Percentiles rank a stretch among this genome's conserved stretches.
Evolutionary conservation across 30 jellyfish, hydroid and myxozoan species (phyloP).

Genomic region (Haliclystus octoradiatus): DNA sequence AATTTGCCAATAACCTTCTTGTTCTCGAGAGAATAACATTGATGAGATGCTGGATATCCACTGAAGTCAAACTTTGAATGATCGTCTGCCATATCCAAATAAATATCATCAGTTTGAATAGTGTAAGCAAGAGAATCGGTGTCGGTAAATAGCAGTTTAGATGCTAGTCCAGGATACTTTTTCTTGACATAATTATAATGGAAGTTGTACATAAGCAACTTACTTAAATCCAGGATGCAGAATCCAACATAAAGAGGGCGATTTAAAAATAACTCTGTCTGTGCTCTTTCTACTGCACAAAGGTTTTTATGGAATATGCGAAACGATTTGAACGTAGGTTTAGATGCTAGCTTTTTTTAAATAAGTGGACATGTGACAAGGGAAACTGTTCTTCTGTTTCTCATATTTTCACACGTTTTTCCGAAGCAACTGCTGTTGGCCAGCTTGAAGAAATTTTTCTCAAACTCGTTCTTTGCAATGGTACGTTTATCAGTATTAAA

Average conservation of each 20-base stretch:
- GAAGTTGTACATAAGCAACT: constrained; percentile 36
- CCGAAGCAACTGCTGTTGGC: constrained; percentile 34
- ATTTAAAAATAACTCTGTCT: constrained; percentile 10
- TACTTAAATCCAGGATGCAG: constrained; percentile 50
- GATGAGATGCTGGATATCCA: too few relatives aligned
- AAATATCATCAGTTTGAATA: constrained; percentile 46
- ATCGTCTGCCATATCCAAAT: constrained; percentile 17
- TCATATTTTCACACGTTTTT: constrained; percentile 44
- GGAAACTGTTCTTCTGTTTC: too few relatives aligned
- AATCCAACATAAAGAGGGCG: constrained; percentile 46
- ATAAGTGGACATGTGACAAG: too few relatives aligned
- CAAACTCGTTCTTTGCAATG: constrained; percentile 31
- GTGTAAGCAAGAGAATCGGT: constrained; percentile 63
- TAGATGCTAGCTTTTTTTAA: constrained; percentile 6
- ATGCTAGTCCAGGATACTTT: constrained; percentile 16
- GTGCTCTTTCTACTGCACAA: constrained; percentile 25
- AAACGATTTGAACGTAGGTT: constrained; percentile 25
- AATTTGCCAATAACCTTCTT: too few relatives aligned
- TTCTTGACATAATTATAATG: constrained; percentile 43
- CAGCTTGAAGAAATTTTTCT: too few relatives aligned
- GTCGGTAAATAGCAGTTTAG: constrained; percentile 41
- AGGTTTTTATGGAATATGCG: constrained; percentile 21
- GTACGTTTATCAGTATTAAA: constrained; percentile 28
- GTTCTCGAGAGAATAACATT: too few relatives aligned
- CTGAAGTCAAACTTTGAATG: constrained; percentile 16